Conservation (phyloP, 2,113 vertebrate genomes). For the Stegostoma tigrinum region DNA sequence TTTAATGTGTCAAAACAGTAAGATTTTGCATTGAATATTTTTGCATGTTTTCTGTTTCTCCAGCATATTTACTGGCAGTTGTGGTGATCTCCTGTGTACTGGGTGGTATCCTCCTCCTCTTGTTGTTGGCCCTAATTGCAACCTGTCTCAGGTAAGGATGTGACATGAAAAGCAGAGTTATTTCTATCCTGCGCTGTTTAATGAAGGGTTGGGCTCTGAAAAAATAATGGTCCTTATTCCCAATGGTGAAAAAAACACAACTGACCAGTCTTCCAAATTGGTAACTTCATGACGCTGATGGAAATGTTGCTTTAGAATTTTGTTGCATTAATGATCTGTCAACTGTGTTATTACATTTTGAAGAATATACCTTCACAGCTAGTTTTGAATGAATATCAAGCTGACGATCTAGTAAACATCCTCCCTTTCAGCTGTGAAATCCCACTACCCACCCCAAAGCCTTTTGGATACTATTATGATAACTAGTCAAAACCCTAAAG, state of each 20-base stretch:
- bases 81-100: conserved; percentile 49
- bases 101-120: conserved; percentile 48
- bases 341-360: no score
- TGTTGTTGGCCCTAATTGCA: conserved; percentile 42
- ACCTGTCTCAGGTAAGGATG: conserved; percentile 44
- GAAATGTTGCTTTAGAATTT: neutral
- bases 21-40: neutral
- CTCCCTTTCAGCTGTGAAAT: neutral
- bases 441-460: neutral
- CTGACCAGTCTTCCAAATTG: neutral
- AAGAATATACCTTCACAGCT: neutral
- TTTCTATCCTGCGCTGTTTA: neutral
- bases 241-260: neutral
- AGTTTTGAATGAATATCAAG: neutral
- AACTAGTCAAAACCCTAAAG: no score
- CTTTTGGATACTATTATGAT: neutral
- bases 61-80: conserved; percentile 48
- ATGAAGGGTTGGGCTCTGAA: neutral
- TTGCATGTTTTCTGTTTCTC: neutral
- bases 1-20: neutral
- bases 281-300: neutral
- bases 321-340: neutral
- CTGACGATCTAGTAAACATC: neutral
- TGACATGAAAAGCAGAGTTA: neutral
- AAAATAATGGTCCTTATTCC: neutral